These are phyloP conservation scores for Ophion costatus DNA, from an alignment of 2,888 invertebrate genomes.

Conservation along the genomic window DNA sequence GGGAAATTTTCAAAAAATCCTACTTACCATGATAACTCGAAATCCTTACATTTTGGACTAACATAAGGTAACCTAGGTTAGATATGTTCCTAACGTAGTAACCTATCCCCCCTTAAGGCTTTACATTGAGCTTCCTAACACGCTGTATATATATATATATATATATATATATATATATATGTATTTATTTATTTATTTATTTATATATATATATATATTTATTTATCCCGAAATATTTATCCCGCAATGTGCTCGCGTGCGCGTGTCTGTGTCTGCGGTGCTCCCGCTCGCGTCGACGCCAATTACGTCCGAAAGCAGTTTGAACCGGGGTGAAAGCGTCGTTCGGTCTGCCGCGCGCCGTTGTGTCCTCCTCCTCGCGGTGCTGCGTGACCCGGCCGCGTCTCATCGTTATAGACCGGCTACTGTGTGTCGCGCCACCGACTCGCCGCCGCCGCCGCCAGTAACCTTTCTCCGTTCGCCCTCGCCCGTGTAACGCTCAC, in stretches of 20 bases:
- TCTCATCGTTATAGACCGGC: conserved; percentile 36
- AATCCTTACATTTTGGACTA: too few relatives aligned
- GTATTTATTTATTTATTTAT: too few relatives aligned
- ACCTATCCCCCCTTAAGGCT: too few relatives aligned
- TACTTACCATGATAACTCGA: too few relatives aligned
- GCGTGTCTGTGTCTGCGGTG: conserved; percentile 61
- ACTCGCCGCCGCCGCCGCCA: conserved; percentile 51
- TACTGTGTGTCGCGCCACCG: conserved; percentile 44
- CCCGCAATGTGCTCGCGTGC: neutral
- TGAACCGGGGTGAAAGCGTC: conserved; percentile 63
- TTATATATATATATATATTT: too few relatives aligned
- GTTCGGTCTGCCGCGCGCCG: conserved; percentile 54
- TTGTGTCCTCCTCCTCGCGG: conserved; percentile 16
- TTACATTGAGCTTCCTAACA: too few relatives aligned
- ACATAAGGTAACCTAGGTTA: too few relatives aligned
- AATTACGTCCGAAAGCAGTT: conserved; percentile 79
- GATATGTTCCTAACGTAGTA: too few relatives aligned
- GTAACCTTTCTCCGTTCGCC: conserved; percentile 67
- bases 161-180: too few relatives aligned
- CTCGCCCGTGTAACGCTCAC: conserved; percentile 52
- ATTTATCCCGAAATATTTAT: too few relatives aligned
- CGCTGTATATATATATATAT: too few relatives aligned
- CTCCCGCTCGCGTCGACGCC: conserved; percentile 76
- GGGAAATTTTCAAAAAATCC: too few relatives aligned
- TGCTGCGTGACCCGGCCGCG: neutral